Evolutionary conservation across 2,113 vertebrate genomes (phyloP), one percentile per base, ranked within the genome.

Genomic region (Polyodon spathula): DNA sequence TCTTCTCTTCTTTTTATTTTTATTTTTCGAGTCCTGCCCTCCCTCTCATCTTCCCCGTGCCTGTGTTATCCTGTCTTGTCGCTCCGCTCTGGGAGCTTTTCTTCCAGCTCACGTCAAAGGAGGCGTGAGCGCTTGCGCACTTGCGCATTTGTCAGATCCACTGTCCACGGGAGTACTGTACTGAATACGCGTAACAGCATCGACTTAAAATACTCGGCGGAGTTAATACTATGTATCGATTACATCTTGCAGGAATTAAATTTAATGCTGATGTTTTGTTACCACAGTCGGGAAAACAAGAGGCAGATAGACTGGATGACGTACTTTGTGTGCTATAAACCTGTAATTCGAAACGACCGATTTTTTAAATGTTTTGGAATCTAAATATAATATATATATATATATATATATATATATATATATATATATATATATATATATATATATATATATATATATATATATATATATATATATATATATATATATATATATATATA

Each of bases 81-180:
- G 68, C 68, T 68, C 58, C 64, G 68, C 64, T 48, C 64, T 63
- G 40, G 56, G 56, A 73, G 76, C 65, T 79, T 83, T 74, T 68
- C 80, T 74, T 46, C 72, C 64, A 60, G 58, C 37, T 61, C 50
- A 76, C 82, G 79, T 86, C 83, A 86, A 71, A 39, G 10, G 57
- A 55, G 64, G 73, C 63, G 56, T 61, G 14, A 16, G 69, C 76
- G 78, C 82, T 72, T 75, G 81, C 82, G 81, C 79, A 67, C 56
- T 72, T n/a, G n/a, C n/a, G n/a, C 10, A 37, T 6, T 6, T 14
- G 67, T 56, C 60, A 71, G 67, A 68, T 66, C 65, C 68, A 63
- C 67, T 60, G 53, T 54, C 10, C 16, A 59, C 62, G 48, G 62
- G 43, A 48, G 38, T 46, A 15, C 63, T 60, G 38, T 46, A 15